Conservation (phyloP, 53 echinoderm and acorn worm species). For the Apostichopus leukothele region DNA sequence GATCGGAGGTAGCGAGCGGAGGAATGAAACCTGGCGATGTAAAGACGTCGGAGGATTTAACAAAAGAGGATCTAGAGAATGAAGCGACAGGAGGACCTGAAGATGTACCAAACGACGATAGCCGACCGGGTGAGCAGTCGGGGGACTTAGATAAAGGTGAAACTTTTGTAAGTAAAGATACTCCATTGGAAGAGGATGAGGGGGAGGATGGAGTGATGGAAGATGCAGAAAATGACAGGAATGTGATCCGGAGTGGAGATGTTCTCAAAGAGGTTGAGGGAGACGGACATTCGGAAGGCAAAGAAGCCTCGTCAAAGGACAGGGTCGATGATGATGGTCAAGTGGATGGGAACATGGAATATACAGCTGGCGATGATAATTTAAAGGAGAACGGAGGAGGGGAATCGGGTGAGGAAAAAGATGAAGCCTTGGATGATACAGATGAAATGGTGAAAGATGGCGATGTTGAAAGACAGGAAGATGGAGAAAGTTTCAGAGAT, state of each 20-base stretch:
- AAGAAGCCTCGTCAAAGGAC: too few species aligned
- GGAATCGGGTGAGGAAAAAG: not conserved
- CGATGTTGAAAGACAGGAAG: not conserved
- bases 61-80: not conserved
- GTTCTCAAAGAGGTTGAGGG: not conserved
- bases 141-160: not conserved
- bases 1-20: not conserved
- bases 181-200: not conserved
- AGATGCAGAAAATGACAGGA: not conserved
- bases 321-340: not conserved
- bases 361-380: not conserved
- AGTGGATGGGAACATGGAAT: not conserved
- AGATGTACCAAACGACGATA: not conserved
- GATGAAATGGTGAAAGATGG: not conserved
- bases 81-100: not conserved
- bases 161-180: not conserved
- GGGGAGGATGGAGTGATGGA: not conserved
- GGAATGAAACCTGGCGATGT: not conserved
- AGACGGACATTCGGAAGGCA: not conserved
- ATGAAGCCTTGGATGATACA: not conserved
- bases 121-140: not conserved
- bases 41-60: not conserved
- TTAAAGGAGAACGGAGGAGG: not conserved
- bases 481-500: not conserved
- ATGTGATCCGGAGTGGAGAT: not conserved